Evolutionary conservation across 2,113 vertebrate species (phyloP).

Genomic region (Callionymus lyra): DNA sequence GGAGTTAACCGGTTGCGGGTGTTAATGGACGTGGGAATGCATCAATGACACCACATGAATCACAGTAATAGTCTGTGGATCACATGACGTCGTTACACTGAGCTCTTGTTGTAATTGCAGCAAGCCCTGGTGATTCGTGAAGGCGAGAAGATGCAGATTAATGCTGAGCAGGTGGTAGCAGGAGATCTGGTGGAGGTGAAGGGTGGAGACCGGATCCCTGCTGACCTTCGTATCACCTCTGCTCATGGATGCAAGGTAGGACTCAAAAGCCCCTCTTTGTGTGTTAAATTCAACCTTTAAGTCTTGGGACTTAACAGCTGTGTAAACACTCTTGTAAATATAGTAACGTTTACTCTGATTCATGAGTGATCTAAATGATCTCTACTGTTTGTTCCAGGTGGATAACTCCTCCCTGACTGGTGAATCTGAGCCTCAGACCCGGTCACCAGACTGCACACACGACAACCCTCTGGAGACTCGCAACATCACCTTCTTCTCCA

Average conservation of each 20-base stretch:
- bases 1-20: too few species aligned
- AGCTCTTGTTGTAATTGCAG: constrained; percentile 37
- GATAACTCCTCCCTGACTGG: constrained; percentile 87
- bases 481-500: constrained; percentile 86
- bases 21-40: too few species aligned
- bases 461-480: constrained; percentile 86
- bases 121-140: constrained; percentile 90
- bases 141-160: constrained; percentile 88
- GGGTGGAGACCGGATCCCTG: constrained; percentile 83
- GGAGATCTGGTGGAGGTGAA: constrained; percentile 89
- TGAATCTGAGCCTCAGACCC: constrained; percentile 82
- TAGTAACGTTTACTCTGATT: too few species aligned
- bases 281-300: too few species aligned
- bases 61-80: background rate
- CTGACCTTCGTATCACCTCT: constrained; percentile 82
- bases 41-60: background rate
- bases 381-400: constrained; percentile 59
- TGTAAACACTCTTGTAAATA: too few species aligned
- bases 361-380: too few species aligned
- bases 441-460: constrained; percentile 83
- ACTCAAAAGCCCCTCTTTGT: too few species aligned
- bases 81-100: background rate
- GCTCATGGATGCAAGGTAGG: constrained; percentile 84
- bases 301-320: too few species aligned
- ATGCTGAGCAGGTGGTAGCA: constrained; percentile 82